Percentiles rank a stretch among this genome's conserved stretches.
phyloP scores from a whole-genome alignment of 2,113 vertebrate genomes.

The Xiphophorus couchianus region DNA sequence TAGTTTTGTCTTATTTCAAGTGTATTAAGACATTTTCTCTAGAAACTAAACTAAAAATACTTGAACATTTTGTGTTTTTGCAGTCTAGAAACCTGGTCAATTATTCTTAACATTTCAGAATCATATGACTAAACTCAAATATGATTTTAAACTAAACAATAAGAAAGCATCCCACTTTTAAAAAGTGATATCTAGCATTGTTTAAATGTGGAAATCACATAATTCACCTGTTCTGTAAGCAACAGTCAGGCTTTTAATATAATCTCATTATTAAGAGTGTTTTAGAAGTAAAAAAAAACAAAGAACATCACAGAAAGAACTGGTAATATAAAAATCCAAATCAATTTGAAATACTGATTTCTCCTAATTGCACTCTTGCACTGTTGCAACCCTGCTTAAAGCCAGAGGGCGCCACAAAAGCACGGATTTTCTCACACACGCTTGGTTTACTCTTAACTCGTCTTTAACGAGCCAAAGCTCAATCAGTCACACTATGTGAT shows the following conservation, averaged over 20 bases:
- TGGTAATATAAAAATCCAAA: neutral
- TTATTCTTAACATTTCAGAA: too few species aligned
- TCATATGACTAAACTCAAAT: too few species aligned
- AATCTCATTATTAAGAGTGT: neutral
- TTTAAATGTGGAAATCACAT: neutral
- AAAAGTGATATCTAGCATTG: neutral
- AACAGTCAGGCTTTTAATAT: neutral
- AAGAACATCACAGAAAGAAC: neutral
- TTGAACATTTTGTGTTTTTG: too few species aligned
- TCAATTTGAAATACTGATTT: neutral
- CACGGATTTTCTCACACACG: conserved; percentile 1
- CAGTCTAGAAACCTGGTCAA: neutral
- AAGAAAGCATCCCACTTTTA: neutral
- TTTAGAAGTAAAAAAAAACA: neutral
- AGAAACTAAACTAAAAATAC: too few species aligned
- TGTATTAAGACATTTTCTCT: too few species aligned
- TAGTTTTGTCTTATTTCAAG: too few species aligned
- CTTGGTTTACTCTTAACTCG: conserved; percentile 28
- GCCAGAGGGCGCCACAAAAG: conserved; percentile 59
- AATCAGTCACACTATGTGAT: conserved; percentile 56
- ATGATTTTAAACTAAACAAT: too few species aligned
- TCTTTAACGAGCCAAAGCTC: conserved; percentile 7
- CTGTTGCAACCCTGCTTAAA: neutral
- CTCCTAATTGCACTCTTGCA: neutral
- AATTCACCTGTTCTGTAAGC: too few species aligned